Evolutionary conservation across 2,113 vertebrate species (phyloP).

Genomic region (Bubo blakistoni): DNA sequence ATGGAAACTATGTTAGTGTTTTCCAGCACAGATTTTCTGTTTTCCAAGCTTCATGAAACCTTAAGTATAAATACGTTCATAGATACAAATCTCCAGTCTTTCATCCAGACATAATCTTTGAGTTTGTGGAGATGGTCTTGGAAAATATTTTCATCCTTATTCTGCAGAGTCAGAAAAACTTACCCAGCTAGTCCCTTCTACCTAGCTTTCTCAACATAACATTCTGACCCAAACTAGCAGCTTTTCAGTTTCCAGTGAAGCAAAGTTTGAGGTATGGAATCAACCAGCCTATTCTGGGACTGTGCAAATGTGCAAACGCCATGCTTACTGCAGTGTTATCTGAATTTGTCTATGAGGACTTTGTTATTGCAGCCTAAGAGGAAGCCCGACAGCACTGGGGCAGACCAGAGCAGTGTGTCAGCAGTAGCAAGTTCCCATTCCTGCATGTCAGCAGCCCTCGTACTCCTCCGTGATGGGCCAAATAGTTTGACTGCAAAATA

Average conservation of each 20-base stretch:
- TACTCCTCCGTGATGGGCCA: neutral
- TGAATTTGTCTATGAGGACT: fast-evolving
- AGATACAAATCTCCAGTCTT: neutral
- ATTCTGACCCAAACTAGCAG: neutral
- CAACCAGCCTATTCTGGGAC: neutral
- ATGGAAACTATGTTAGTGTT: neutral
- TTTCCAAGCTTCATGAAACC: neutral
- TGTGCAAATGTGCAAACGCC: no score
- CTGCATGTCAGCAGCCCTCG: fast-evolving
- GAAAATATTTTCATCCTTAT: neutral
- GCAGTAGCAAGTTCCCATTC: neutral
- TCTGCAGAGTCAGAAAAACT: neutral
- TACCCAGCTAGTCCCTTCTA: neutral
- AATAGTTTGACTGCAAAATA: no score
- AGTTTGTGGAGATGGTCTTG: neutral
- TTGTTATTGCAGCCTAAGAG: fast-evolving
- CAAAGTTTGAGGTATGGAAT: neutral
- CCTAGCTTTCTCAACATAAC: neutral
- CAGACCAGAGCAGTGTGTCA: neutral
- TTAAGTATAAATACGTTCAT: neutral
- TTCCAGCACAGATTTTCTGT: neutral
- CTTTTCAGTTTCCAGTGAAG: neutral
- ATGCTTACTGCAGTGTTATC: fast-evolving
- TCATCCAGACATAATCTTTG: neutral
- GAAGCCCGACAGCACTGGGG: neutral